Evolutionary conservation across 2,888 invertebrate genomes (phyloP).

Genomic region (Clivina fossor): DNA sequence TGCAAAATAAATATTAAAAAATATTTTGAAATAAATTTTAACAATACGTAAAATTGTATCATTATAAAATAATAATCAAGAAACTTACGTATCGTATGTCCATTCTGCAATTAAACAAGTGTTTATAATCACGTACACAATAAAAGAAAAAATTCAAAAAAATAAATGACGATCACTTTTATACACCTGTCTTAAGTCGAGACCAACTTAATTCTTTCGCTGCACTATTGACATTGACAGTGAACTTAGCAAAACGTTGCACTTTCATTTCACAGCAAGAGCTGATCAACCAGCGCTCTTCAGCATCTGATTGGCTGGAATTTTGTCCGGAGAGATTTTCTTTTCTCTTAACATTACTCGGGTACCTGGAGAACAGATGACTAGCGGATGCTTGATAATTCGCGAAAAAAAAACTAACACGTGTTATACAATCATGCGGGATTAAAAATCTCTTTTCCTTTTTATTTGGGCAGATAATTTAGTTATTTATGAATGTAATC

Average conservation of each 20-base stretch:
- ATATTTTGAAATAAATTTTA: background rate
- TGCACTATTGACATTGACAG: slow-evolving; percentile 49
- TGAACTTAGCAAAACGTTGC: slow-evolving; percentile 45
- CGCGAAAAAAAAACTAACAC: too few relatives aligned
- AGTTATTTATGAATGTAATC: too few relatives aligned
- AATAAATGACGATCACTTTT: too few relatives aligned
- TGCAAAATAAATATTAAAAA: background rate
- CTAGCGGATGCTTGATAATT: slow-evolving; percentile 17
- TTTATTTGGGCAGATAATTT: too few relatives aligned
- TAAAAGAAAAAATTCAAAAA: too few relatives aligned
- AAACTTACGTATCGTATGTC: slow-evolving; percentile 31
- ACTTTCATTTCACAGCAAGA: slow-evolving; percentile 49
- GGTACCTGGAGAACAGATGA: slow-evolving; percentile 1
- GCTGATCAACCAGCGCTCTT: slow-evolving; percentile 20
- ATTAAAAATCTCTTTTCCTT: too few relatives aligned
- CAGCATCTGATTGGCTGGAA: slow-evolving; percentile 13
- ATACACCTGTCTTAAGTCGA: too few relatives aligned
- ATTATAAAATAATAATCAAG: too few relatives aligned
- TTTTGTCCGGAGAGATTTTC: slow-evolving; percentile 19
- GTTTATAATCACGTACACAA: too few relatives aligned
- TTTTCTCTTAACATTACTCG: background rate
- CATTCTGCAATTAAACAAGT: too few relatives aligned
- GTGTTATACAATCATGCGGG: too few relatives aligned
- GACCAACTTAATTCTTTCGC: slow-evolving; percentile 44
- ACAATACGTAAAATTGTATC: background rate